Evolutionary conservation across 2,113 vertebrate genomes (phyloP).

Genomic region (Coracopsis vasa): DNA sequence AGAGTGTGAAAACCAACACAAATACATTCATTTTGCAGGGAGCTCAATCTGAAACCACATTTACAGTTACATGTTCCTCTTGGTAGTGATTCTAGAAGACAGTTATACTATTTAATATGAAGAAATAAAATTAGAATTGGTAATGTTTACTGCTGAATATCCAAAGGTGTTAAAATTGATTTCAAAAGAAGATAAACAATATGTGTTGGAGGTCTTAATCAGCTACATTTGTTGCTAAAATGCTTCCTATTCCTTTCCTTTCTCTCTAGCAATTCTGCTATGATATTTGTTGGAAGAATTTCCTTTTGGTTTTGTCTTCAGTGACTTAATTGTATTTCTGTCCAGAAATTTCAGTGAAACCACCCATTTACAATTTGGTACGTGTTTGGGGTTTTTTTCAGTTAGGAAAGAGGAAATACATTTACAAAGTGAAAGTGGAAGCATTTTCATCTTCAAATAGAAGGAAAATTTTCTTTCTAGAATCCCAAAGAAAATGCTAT

Average conservation of each 20-base stretch:
- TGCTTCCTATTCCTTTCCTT: neutral
- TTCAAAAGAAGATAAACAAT: neutral
- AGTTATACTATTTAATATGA: neutral
- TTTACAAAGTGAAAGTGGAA: neutral
- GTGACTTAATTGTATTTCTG: neutral
- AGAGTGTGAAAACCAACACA: constrained; percentile 18
- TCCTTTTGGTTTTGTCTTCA: neutral
- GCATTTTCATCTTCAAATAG: neutral
- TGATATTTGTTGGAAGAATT: neutral
- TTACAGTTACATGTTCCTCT: neutral
- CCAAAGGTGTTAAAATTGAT: neutral
- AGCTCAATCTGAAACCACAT: neutral
- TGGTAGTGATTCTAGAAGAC: neutral
- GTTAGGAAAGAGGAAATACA: neutral
- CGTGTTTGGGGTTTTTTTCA: neutral
- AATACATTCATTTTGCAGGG: neutral
- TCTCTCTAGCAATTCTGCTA: neutral
- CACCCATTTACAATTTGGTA: neutral
- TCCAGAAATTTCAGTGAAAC: neutral
- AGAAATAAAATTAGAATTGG: neutral
- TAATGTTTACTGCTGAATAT: neutral
- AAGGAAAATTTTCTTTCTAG: neutral
- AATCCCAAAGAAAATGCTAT: neutral
- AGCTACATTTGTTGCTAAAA: neutral
- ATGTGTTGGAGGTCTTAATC: neutral